Base-by-base conservation (phyloP, 2,888 invertebrate species). In the Drosophila parthenogenetica region DNA sequence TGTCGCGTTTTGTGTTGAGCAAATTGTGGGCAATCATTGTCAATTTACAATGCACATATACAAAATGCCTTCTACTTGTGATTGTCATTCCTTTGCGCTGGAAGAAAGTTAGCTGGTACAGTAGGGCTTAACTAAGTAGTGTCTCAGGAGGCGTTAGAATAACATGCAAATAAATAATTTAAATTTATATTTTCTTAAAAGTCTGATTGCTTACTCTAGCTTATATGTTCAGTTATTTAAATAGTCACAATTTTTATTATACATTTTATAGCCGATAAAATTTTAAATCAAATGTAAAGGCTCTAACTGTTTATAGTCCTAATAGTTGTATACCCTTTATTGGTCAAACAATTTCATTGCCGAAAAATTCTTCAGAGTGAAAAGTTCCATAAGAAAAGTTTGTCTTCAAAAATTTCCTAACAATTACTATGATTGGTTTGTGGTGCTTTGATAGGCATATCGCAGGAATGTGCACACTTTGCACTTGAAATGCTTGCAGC, bases 11-110 rank as follows among this genome's bases (percentile, higher is more conserved):
- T 77, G 65, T 77, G 74, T 53, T 67, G 71, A 77, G 89, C 84
- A 86, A 86, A 88, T 86, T 86, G 87, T 86, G 79, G 73, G 87
- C 89, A 86, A 86, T 86, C 89, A 86, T 86, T 81, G 89, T 83
- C 85, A 86, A 86, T 86, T 86, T 81, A 79, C 85, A 83, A 73
- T 77, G 81, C 89, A 73, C 89, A 73, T 62, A 69, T 69, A 72
- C 74, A 78, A 71, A 72, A 61, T 76, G 82, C 65, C 79, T 79
- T 69, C 70, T 50, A 69, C 74, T 74, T 65, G 70, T 37, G 65
- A 69, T 74, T 67, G 66, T 46, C 48, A 63, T 63, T 49, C 35
- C 22, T 17, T 5, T 11, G 61, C 57, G 45, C 60, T 46, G 37
- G 58, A 70, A 69, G 72, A 81, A 81, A 78, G 71, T 63, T 61